These are phyloP conservation scores for Steromphala cineraria DNA, from an alignment of 2,888 invertebrate species.

Conservation along the genomic window DNA sequence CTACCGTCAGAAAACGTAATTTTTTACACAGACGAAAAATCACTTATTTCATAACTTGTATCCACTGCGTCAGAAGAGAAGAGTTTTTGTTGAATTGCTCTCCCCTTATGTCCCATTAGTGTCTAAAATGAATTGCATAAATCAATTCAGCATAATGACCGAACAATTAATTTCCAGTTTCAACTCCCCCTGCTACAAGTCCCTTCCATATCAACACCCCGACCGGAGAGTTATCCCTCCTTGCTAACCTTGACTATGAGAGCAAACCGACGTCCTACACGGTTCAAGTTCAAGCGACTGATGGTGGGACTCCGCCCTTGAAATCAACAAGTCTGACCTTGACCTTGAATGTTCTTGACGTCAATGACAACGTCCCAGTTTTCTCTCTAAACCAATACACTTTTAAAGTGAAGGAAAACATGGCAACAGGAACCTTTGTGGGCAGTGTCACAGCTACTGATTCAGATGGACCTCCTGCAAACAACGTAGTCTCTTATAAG, in stretches of 20 bases:
- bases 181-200: conserved; percentile 39
- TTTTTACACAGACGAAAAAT: too few species aligned
- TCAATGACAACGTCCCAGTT: conserved; percentile 92
- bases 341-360: conserved; percentile 85
- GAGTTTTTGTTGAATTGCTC: too few species aligned
- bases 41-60: too few species aligned
- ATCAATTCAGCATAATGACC: too few species aligned
- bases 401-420: conserved; percentile 91
- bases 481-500: too few species aligned
- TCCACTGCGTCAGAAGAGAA: too few species aligned
- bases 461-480: conserved; percentile 43
- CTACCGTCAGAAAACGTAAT: too few species aligned
- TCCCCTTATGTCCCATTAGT: too few species aligned
- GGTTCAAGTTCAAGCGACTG: conserved; percentile 43
- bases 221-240: conserved; percentile 44
- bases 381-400: conserved; percentile 91
- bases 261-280: conserved; percentile 39
- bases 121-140: too few species aligned
- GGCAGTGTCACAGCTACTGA: conserved; percentile 54
- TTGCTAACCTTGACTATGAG: conserved; percentile 51
- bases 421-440: conserved; percentile 76
- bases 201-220: conserved; percentile 44
- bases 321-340: conserved; percentile 41
- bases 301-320: conserved; percentile 32
- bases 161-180: conserved; percentile 35